Evolutionary conservation across 2,888 invertebrate genomes (phyloP).

Genomic region (Drosophila rubida): DNA sequence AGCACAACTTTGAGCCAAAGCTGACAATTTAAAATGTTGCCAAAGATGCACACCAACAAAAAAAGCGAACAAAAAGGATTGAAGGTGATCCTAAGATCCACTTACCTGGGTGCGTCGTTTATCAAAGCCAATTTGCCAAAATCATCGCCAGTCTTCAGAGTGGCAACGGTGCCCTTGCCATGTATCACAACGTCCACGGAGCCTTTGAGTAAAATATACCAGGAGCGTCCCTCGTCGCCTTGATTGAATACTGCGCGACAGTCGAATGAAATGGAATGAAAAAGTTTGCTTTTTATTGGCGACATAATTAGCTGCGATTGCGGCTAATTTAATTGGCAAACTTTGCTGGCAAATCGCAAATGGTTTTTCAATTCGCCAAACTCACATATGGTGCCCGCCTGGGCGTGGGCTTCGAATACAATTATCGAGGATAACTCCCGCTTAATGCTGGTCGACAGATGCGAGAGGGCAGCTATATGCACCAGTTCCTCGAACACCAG

Average conservation of each 20-base stretch:
- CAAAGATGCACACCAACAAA: too few relatives aligned
- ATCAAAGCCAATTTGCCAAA: constrained; percentile 94
- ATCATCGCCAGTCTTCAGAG: constrained; percentile 93
- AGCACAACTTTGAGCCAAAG: constrained; percentile 17
- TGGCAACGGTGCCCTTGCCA: constrained; percentile 93
- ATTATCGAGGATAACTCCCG: constrained; percentile 92
- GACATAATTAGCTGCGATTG: constrained; percentile 45
- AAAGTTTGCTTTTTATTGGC: constrained; percentile 6
- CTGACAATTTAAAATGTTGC: constrained; percentile 36
- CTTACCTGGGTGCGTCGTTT: constrained; percentile 92
- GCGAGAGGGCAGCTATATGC: constrained; percentile 92
- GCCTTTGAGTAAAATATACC: constrained; percentile 93
- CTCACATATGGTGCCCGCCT: constrained; percentile 91
- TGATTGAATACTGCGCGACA: constrained; percentile 90
- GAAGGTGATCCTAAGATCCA: neutral
- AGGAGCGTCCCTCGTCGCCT: constrained; percentile 93
- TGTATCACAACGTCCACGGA: constrained; percentile 94
- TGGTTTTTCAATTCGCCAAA: constrained; percentile 64
- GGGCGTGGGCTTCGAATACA: constrained; percentile 92
- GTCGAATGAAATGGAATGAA: constrained; percentile 33
- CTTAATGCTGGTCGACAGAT: constrained; percentile 92
- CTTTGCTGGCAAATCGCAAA: neutral
- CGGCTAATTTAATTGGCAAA: constrained; percentile 37
- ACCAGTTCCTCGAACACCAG: constrained; percentile 93
- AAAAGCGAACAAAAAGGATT: neutral